Base-by-base conservation (phyloP, 2,888 invertebrate genomes). In the Drosophila ustulata region DNA sequence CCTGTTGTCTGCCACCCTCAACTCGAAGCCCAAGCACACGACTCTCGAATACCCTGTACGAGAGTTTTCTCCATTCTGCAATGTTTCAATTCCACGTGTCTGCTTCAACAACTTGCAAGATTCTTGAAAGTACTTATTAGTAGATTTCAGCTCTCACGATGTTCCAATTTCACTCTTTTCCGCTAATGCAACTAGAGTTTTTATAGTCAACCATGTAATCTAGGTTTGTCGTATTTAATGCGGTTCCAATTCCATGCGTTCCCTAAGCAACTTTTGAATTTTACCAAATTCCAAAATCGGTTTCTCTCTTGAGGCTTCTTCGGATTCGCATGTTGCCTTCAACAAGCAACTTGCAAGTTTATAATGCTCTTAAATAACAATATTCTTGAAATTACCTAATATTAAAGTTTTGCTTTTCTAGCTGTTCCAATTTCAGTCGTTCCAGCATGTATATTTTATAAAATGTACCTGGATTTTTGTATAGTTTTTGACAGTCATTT, bases 21-120 rank as follows among this genome's bases (percentile, higher is more conserved):
- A 11, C 55, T 1, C 11, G n/a, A 37, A 37, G 37, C 37, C 5
- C n/a, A 11, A n/a, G 2, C 2, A 5, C 37, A 4, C 37, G 37
- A 37, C 37, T n/a, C 2, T n/a, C n/a, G 4, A 37, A 28, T 52
- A 37, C 51, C 51, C 51, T 51, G 51, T 51, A 47, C 2, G 18
- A 18, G 18, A 18, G 18, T 18, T 18, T 18, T 18, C 18, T 28
- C 28, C 28, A 28, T 28, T 28, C 28, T 28, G 3, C 4, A 4
- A 5, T 28, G 28, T 4, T 28, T 28, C 28, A 28, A 28, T 28
- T 26, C 5, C 26, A 26, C 3, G 5, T 5, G 4, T 26, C 5
- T 26, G 4, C 26, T 26, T 26, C 18, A 18, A 18, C 18, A 1
- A 18, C 18, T 18, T 18, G 18, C 18, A 18, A 18, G 18, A 18